Percentiles rank a stretch among this genome's conserved stretches.
Evolutionary conservation across 2,113 vertebrate species (phyloP).

Genomic region (Panthera leo): DNA sequence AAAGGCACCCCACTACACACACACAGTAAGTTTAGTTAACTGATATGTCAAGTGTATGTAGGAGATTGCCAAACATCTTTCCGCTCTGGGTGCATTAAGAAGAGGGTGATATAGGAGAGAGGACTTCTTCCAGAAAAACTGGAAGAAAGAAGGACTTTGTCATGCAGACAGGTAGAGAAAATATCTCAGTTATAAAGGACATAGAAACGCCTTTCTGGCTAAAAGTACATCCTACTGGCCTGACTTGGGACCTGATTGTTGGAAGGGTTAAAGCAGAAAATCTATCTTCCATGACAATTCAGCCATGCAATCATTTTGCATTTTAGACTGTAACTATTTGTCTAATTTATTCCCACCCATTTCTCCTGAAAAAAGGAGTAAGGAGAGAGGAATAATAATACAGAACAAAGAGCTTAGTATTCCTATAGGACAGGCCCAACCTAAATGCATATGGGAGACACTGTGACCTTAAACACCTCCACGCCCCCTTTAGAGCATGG

Average conservation of each 20-base stretch:
- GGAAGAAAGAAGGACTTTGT: neutral
- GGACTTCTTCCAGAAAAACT: neutral
- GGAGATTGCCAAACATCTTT: neutral
- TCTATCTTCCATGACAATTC: neutral
- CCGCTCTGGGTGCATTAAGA: neutral
- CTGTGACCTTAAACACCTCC: neutral
- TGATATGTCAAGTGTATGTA: neutral
- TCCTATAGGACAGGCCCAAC: neutral
- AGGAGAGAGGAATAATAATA: neutral
- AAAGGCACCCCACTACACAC: neutral
- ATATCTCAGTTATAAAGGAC: neutral
- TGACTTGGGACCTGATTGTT: neutral
- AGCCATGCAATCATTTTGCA: neutral
- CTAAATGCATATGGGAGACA: neutral
- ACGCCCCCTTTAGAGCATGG: neutral
- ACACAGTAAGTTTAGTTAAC: neutral
- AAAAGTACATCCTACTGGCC: neutral
- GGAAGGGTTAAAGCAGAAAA: neutral
- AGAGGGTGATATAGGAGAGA: neutral
- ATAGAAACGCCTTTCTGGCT: neutral
- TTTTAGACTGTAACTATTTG: neutral
- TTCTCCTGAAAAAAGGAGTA: neutral
- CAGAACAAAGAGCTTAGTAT: neutral
- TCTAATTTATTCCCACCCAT: neutral
- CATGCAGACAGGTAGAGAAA: neutral